A percentile compares a stretch with the other conserved stretches of the same genome.
These are phyloP conservation scores for Diloba caeruleocephala DNA, from an alignment of 2,888 invertebrate genomes.

Conservation along the genomic window DNA sequence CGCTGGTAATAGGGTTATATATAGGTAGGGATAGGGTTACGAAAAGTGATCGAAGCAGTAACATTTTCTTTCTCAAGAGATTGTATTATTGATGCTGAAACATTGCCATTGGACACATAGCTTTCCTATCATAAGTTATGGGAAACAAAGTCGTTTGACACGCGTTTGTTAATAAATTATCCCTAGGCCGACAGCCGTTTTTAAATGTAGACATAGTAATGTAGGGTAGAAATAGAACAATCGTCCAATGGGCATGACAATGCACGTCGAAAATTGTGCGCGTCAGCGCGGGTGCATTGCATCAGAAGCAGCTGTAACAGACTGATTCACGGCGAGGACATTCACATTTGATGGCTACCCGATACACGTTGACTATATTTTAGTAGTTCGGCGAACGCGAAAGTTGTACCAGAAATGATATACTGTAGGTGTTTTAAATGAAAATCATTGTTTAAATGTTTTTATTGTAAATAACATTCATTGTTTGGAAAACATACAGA, in stretches of 20 bases:
- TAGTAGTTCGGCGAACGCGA: slow-evolving; percentile 15
- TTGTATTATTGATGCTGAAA: slow-evolving; percentile 7
- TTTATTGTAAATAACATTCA: too few relatives aligned
- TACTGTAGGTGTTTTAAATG: not conserved
- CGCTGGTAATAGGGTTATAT: too few relatives aligned
- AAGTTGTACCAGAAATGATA: not conserved
- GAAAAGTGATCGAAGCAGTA: not conserved
- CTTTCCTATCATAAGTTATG: slow-evolving; percentile 19
- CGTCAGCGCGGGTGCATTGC: slow-evolving; percentile 43
- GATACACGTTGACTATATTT: slow-evolving; percentile 36
- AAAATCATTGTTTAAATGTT: not conserved
- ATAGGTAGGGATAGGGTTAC: slow-evolving; percentile 3
- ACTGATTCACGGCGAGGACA: slow-evolving; percentile 73
- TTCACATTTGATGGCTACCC: slow-evolving; percentile 35
- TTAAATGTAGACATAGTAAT: too few relatives aligned
- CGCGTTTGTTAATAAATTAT: slow-evolving; percentile 53
- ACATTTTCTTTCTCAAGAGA: not conserved
- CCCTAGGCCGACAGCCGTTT: slow-evolving; percentile 75
- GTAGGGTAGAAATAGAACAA: slow-evolving; percentile 70
- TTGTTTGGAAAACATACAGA: too few relatives aligned
- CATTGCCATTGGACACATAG: slow-evolving; percentile 20
- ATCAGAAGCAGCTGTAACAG: slow-evolving; percentile 80
- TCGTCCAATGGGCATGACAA: slow-evolving; percentile 75
- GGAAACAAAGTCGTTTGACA: slow-evolving; percentile 17
- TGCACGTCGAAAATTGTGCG: slow-evolving; percentile 60